Percentiles rank a stretch among this genome's conserved stretches.
phyloP scores from a whole-genome alignment of 2,797 vertebrate genomes.

The Gambelia wislizenii region DNA sequence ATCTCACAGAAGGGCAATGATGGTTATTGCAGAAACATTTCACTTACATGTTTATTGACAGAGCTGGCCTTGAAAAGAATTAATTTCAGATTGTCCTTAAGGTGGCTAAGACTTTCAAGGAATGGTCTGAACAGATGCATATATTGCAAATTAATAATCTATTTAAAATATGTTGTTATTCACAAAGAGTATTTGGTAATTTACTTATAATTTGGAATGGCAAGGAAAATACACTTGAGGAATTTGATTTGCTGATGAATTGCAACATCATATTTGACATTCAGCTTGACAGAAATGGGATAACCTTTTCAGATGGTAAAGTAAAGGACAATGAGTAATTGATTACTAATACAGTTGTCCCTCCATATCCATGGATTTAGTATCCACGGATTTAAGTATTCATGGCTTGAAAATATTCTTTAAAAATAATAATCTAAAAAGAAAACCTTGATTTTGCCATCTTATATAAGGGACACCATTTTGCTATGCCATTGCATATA shows the following conservation, averaged over 20 bases:
- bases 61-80: background rate
- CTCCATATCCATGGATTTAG: too few species aligned
- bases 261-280: background rate
- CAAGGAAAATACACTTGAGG: background rate
- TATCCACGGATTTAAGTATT: too few species aligned
- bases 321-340: background rate
- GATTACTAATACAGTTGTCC: background rate
- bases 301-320: background rate
- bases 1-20: slow-evolving; percentile 6
- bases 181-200: background rate
- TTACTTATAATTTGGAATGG: background rate
- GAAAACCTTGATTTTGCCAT: too few species aligned
- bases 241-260: background rate
- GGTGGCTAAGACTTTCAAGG: background rate
- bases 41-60: background rate
- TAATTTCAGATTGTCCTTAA: background rate
- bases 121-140: background rate
- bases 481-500: too few species aligned
- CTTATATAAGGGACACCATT: too few species aligned
- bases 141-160: background rate
- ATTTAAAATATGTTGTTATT: background rate
- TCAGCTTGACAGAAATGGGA: background rate
- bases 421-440: too few species aligned
- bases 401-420: too few species aligned
- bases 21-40: slow-evolving; percentile 27